Conservation (phyloP, 2,113 vertebrate species). For the Romanogobio albipinnatus region DNA sequence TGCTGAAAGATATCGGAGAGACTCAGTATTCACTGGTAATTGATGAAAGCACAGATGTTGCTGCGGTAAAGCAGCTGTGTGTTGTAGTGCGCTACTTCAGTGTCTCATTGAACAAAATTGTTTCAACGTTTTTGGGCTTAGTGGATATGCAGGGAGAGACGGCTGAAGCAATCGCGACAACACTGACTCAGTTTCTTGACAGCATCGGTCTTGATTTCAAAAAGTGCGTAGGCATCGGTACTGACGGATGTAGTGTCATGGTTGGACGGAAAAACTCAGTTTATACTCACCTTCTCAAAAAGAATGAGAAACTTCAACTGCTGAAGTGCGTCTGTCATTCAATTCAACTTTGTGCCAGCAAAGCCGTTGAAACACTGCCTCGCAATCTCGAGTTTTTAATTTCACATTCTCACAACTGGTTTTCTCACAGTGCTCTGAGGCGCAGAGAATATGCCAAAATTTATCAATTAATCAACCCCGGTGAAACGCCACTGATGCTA, state of each 20-base stretch:
- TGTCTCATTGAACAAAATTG: constrained; percentile 8
- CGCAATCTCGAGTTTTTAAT: neutral
- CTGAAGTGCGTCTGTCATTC: neutral
- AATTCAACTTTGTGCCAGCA: constrained; percentile 1
- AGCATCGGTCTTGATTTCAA: neutral
- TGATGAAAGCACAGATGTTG: neutral
- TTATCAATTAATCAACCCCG: neutral
- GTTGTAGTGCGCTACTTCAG: neutral
- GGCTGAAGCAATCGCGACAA: neutral
- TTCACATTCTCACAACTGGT: neutral
- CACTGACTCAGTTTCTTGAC: neutral
- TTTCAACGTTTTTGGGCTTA: constrained; percentile 1
- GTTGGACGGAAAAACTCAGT: neutral
- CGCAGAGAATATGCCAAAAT: constrained; percentile 8
- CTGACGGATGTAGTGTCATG: neutral
- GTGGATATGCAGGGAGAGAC: neutral
- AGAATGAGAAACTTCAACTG: constrained; percentile 3
- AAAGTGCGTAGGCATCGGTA: neutral
- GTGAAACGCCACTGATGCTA: constrained; percentile 29
- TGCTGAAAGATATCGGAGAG: neutral
- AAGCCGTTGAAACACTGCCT: neutral
- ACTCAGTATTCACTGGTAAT: neutral
- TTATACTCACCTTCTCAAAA: constrained; percentile 1
- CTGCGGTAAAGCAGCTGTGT: neutral
- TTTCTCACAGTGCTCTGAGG: neutral